Evolutionary conservation across 2,113 vertebrate genomes (phyloP).

Genomic region (Pterocles burchelli): DNA sequence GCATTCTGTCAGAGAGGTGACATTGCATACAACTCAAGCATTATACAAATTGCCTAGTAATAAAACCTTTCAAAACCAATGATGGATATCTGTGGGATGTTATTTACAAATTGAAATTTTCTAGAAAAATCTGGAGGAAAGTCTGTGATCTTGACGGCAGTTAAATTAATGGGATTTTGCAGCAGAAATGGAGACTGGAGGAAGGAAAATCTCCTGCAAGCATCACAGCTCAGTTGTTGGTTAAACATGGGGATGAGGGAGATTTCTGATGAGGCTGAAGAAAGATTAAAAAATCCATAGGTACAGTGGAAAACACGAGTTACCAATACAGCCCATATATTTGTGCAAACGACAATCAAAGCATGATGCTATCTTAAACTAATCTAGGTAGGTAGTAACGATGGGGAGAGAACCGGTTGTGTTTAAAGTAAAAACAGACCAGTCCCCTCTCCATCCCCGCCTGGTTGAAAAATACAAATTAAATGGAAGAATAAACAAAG

Average conservation of each 20-base stretch:
- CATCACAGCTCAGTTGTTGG: neutral
- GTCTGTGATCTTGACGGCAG: neutral
- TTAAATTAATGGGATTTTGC: constrained; percentile 10
- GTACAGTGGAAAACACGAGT: neutral
- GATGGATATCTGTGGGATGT: neutral
- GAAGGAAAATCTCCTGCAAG: neutral
- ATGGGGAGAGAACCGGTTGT: neutral
- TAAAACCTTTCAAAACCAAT: neutral
- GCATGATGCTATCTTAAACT: neutral
- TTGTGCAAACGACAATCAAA: neutral
- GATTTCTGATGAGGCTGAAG: neutral
- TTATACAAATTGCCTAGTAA: neutral
- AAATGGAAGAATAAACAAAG: neutral
- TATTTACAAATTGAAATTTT: constrained; percentile 2
- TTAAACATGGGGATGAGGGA: neutral
- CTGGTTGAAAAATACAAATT: neutral
- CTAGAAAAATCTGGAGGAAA: neutral
- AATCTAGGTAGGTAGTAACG: neutral
- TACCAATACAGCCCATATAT: neutral
- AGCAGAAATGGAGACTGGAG: neutral
- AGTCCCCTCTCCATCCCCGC: neutral
- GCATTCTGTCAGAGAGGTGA: constrained; percentile 11
- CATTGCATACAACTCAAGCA: neutral
- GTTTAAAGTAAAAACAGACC: neutral
- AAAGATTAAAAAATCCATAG: neutral